Evolutionary conservation across 2,888 invertebrate species (phyloP).

Genomic region (Sipha maydis): DNA sequence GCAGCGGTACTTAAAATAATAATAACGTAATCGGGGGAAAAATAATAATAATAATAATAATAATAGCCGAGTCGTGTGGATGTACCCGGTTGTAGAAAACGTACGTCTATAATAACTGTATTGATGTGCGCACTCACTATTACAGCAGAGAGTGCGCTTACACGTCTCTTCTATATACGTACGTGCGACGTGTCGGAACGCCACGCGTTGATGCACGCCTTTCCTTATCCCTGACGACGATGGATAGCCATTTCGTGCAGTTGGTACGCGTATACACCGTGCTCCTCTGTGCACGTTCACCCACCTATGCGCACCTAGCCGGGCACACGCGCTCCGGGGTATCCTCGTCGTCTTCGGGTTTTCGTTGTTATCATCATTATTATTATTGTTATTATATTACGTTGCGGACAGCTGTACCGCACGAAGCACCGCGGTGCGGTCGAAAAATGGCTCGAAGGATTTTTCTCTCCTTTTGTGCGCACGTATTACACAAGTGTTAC

Average conservation of each 20-base stretch:
- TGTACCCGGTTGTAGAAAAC: neutral
- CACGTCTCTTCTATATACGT: too few relatives aligned
- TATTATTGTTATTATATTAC: neutral
- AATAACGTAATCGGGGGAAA: neutral
- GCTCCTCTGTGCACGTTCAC: neutral
- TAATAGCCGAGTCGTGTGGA: too few relatives aligned
- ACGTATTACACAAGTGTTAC: neutral
- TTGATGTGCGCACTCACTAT: too few relatives aligned
- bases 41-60: neutral
- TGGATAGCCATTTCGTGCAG: neutral
- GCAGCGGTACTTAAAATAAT: too few relatives aligned
- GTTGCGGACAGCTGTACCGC: neutral
- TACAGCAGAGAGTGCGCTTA: too few relatives aligned
- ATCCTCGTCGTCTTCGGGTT: conserved; percentile 4
- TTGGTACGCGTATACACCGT: neutral
- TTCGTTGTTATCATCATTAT: neutral
- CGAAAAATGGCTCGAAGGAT: conserved; percentile 34
- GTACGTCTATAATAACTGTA: neutral
- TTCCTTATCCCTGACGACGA: conserved; percentile 17
- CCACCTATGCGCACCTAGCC: too few relatives aligned
- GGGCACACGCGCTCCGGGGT: neutral
- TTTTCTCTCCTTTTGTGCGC: neutral
- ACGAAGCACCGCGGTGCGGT: neutral
- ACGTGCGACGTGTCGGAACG: neutral
- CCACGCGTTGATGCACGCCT: neutral